phyloP scores from a whole-genome alignment of 2,113 vertebrate genomes.

The Lanius ludovicianus region DNA sequence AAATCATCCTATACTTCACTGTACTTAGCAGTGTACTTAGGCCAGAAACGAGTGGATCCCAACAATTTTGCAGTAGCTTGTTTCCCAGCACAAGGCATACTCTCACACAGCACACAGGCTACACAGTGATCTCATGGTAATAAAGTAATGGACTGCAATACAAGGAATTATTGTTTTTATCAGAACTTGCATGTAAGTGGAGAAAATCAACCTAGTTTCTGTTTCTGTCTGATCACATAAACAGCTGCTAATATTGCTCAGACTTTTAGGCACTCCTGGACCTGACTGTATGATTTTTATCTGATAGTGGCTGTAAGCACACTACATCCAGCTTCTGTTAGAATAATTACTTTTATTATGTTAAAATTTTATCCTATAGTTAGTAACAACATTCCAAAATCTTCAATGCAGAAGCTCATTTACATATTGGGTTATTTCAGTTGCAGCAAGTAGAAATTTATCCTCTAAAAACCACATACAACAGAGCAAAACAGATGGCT shows the following conservation, averaged over 20 bases:
- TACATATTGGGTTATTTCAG: background rate
- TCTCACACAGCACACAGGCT: background rate
- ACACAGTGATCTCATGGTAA: background rate
- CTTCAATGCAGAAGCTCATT: background rate
- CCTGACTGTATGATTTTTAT: background rate
- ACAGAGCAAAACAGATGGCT: background rate
- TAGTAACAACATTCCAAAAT: background rate
- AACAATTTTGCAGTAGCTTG: background rate
- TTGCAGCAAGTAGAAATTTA: background rate
- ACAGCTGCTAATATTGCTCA: background rate
- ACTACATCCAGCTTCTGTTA: background rate
- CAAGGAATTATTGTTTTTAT: background rate
- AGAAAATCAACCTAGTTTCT: background rate
- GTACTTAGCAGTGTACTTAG: accelerated
- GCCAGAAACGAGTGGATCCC: background rate
- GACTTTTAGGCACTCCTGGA: background rate
- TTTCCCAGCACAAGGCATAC: background rate
- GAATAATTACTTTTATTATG: background rate
- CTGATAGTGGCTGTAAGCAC: background rate
- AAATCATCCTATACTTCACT: background rate
- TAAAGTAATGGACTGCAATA: background rate
- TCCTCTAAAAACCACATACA: background rate
- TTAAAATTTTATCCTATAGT: background rate
- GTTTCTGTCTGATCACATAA: background rate
- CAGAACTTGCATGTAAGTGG: background rate